phyloP scores from a whole-genome alignment of 2,888 invertebrate species.

The Mechanitis messenoides region DNA sequence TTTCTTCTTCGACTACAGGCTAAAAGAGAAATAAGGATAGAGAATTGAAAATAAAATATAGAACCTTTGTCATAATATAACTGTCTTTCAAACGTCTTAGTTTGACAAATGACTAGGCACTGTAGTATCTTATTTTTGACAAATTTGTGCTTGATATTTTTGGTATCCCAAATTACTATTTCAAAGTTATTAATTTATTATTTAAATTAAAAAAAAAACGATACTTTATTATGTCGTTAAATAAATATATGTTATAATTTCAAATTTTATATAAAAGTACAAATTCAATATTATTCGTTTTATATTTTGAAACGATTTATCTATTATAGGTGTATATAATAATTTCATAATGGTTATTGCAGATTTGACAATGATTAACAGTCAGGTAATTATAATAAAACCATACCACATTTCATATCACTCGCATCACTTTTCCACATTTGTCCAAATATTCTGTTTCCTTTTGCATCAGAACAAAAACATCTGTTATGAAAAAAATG shows the following conservation, averaged over 20 bases:
- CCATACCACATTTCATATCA: slow-evolving; percentile 81
- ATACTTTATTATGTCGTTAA: too few relatives aligned
- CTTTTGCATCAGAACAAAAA: slow-evolving; percentile 78
- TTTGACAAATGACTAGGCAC: neutral
- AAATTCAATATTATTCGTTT: too few relatives aligned
- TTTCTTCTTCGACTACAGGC: slow-evolving; percentile 79
- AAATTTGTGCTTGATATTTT: neutral
- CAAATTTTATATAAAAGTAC: too few relatives aligned
- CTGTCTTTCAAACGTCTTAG: neutral
- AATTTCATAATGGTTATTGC: neutral
- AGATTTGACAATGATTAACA: slow-evolving; percentile 11
- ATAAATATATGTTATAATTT: too few relatives aligned
- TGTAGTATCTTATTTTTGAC: neutral
- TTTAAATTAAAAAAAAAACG: too few relatives aligned
- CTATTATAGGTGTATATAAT: neutral
- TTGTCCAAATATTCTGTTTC: slow-evolving; percentile 81
- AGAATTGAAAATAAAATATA: neutral
- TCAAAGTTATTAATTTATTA: too few relatives aligned
- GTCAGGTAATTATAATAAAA: slow-evolving; percentile 12
- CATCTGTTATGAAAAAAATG: slow-evolving; percentile 63
- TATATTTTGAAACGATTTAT: too few relatives aligned
- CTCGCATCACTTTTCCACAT: slow-evolving; percentile 74
- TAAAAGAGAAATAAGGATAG: slow-evolving; percentile 34
- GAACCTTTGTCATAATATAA: neutral
- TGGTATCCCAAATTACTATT: too few relatives aligned